phyloP scores from a whole-genome alignment of 2,797 vertebrate genomes.

The Arvicola amphibius region DNA sequence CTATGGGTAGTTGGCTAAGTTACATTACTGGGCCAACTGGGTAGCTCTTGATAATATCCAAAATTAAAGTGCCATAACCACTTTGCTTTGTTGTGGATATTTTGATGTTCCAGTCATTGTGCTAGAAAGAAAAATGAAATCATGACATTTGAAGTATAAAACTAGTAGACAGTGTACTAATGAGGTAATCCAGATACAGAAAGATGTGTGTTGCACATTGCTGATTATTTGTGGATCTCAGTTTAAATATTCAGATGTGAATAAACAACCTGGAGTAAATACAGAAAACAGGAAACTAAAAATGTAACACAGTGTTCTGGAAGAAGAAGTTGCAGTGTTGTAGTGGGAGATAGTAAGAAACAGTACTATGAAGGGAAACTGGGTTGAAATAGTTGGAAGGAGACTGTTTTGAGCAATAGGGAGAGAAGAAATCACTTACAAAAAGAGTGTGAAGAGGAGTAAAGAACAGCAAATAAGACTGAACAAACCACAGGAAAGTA shows the following conservation, averaged over 20 bases:
- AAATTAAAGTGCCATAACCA: too few species aligned
- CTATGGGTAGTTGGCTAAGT: too few species aligned
- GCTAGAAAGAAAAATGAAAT: not conserved
- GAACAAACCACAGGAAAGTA: not conserved
- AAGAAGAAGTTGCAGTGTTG: not conserved
- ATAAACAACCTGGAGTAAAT: not conserved
- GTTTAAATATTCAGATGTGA: not conserved
- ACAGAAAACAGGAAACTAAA: not conserved
- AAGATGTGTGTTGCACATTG: too few species aligned
- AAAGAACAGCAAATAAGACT: not conserved
- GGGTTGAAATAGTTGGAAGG: not conserved
- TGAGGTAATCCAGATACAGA: not conserved
- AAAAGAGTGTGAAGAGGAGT: not conserved
- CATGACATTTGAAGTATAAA: not conserved
- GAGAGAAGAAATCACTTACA: not conserved
- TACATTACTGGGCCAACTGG: not conserved
- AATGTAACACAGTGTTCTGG: not conserved
- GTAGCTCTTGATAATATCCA: too few species aligned
- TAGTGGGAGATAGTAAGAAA: not conserved
- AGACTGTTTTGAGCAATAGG: too few species aligned
- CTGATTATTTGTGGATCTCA: not conserved
- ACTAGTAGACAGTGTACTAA: not conserved
- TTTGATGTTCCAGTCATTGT: not conserved
- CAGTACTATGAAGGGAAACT: not conserved
- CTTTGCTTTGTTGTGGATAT: too few species aligned